Conservation (phyloP, 1,140 invertebrate genomes). For the Atta cephalotes region DNA sequence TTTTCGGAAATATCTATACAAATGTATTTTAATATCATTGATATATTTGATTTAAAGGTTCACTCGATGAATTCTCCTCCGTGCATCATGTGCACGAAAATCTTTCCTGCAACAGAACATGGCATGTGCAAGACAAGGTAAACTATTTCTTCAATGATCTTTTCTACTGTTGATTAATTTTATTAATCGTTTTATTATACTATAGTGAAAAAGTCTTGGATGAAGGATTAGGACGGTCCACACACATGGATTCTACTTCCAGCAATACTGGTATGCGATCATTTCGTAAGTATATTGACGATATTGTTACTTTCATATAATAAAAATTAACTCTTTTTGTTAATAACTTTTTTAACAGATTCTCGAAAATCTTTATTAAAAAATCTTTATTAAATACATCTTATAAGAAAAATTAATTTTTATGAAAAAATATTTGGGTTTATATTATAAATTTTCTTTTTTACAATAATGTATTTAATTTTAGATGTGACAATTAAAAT, state of each 20-base stretch:
- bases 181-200: constrained; percentile 52
- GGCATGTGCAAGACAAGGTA: constrained; percentile 81
- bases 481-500: background rate
- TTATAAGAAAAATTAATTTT: background rate
- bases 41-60: constrained; percentile 83
- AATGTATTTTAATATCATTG: background rate
- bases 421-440: background rate
- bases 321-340: background rate
- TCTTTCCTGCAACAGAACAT: constrained; percentile 88
- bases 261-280: constrained; percentile 79
- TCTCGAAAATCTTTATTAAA: background rate
- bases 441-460: background rate
- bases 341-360: background rate
- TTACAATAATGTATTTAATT: background rate
- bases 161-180: constrained; percentile 7
- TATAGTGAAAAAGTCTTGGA: constrained; percentile 79
- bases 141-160: constrained; percentile 36
- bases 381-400: background rate
- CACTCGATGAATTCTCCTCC: constrained; percentile 91
- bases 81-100: constrained; percentile 91
- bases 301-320: background rate
- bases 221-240: constrained; percentile 76
- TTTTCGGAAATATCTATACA: background rate
- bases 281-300: constrained; percentile 73
- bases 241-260: constrained; percentile 76